These are phyloP conservation scores for Catharus ustulatus DNA, from an alignment of 2,797 vertebrate species.

Conservation along the genomic window DNA sequence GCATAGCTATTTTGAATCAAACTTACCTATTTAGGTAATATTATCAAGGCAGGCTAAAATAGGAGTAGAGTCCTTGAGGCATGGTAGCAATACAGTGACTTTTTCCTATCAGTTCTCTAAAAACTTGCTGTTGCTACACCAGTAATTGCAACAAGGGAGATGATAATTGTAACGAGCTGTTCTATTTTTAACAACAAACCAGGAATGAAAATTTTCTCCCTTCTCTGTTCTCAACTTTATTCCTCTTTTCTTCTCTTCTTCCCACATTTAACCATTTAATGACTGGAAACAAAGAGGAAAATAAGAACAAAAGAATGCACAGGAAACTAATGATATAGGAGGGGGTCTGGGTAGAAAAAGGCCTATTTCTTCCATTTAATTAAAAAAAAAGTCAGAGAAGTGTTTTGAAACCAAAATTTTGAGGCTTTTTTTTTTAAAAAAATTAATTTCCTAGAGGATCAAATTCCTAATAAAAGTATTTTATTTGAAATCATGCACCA, in stretches of 20 bases:
- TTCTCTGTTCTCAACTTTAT: background rate
- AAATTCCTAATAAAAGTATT: background rate
- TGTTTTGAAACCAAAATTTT: background rate
- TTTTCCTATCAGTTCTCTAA: slow-evolving; percentile 1
- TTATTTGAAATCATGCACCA: background rate
- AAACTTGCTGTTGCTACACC: background rate
- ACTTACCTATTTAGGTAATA: background rate
- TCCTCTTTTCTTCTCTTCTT: background rate
- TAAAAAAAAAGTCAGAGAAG: background rate
- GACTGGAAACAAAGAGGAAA: background rate
- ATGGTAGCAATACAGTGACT: background rate
- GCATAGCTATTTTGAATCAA: background rate
- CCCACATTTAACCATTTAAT: background rate
- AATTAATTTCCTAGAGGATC: background rate
- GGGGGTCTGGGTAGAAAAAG: background rate
- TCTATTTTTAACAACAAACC: slow-evolving; percentile 45
- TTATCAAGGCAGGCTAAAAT: background rate
- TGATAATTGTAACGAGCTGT: background rate
- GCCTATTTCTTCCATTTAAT: background rate
- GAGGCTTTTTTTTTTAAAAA: background rate
- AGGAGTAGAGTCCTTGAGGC: slow-evolving; percentile 30
- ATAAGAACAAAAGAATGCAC: background rate
- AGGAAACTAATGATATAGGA: background rate
- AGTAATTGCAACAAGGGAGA: background rate
- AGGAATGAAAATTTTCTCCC: background rate